A percentile compares a stretch with the other conserved stretches of the same genome.
Conservation (phyloP, 1,140 invertebrate genomes). For the Maniola jurtina region DNA sequence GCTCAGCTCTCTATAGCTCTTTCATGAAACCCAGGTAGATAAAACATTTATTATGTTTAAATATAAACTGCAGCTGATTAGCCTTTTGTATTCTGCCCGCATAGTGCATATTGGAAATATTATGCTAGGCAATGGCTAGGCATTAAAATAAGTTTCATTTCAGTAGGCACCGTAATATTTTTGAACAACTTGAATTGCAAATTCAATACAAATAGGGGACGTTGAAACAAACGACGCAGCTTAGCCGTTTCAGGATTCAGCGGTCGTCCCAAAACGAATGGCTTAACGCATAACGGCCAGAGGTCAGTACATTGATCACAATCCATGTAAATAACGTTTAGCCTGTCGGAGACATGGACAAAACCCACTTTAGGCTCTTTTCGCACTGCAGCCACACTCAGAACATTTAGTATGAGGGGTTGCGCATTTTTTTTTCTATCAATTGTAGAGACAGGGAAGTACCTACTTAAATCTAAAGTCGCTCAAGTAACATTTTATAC, state of each 20-base stretch:
- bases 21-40: background rate
- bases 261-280: conserved; percentile 5
- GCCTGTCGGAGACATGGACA: background rate
- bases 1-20: background rate
- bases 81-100: background rate
- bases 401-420: too few relatives aligned
- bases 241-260: conserved; percentile 12
- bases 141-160: too few relatives aligned
- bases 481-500: too few relatives aligned
- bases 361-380: background rate
- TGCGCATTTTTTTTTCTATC: too few relatives aligned
- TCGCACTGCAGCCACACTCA: background rate
- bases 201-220: conserved; percentile 6
- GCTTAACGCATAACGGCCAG: conserved; percentile 12
- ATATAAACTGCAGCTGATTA: background rate
- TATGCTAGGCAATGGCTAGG: too few relatives aligned
- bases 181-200: background rate
- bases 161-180: too few relatives aligned
- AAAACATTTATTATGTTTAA: background rate
- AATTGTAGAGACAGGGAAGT: too few relatives aligned
- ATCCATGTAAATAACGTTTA: background rate
- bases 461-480: too few relatives aligned
- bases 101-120: too few relatives aligned
- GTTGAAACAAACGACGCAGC: conserved; percentile 9
- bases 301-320: conserved; percentile 11